A percentile compares a stretch with the other conserved stretches of the same genome.
Evolutionary conservation across 2,797 vertebrate genomes (phyloP).

Genomic region (Bryconaethiops microstoma): DNA sequence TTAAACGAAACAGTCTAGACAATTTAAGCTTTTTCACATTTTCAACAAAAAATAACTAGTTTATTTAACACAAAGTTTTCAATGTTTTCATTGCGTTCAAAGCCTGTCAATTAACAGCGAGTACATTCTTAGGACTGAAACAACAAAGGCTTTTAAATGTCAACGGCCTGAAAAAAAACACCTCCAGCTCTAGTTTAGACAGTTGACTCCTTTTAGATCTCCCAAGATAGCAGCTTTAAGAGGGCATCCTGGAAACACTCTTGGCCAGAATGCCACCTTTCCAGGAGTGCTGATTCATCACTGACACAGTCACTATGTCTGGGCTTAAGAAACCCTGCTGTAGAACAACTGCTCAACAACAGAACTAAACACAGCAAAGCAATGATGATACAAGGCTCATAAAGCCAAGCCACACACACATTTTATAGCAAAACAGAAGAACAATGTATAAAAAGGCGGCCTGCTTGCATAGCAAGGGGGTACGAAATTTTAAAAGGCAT

Average conservation of each 20-base stretch:
- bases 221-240: conserved; percentile 55
- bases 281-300: conserved; percentile 54
- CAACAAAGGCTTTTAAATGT: neutral
- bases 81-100: too few relatives aligned
- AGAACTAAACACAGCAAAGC: neutral
- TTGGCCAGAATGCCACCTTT: conserved; percentile 50
- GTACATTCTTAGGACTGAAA: neutral
- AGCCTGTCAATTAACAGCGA: too few relatives aligned
- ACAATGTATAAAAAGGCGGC: neutral
- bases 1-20: neutral
- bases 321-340: conserved; percentile 17
- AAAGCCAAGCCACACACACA: neutral
- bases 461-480: neutral
- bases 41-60: too few relatives aligned
- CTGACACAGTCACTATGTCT: conserved; percentile 6
- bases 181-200: conserved; percentile 51
- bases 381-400: neutral
- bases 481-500: too few relatives aligned
- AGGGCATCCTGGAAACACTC: conserved; percentile 51
- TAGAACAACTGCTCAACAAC: conserved; percentile 2
- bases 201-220: conserved; percentile 56
- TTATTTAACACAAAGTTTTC: too few relatives aligned
- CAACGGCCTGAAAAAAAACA: neutral
- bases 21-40: too few relatives aligned
- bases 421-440: neutral